phyloP scores from a whole-genome alignment of 2,113 vertebrate genomes.

The Trichomycterus rosablanca region DNA sequence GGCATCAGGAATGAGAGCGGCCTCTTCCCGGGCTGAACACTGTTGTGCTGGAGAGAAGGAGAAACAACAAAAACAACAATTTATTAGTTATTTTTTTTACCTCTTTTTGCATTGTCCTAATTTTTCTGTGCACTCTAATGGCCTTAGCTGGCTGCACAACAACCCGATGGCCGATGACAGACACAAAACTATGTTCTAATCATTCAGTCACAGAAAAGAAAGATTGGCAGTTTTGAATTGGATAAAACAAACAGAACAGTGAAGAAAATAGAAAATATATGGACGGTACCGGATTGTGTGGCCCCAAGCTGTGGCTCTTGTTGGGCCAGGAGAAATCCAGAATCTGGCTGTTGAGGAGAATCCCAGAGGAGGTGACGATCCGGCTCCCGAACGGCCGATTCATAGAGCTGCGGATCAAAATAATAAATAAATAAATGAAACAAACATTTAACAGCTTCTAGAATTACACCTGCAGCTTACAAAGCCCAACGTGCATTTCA shows the following conservation, averaged over 20 bases:
- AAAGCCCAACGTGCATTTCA: too few relatives aligned
- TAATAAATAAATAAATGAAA: constrained; percentile 18
- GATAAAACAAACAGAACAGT: background rate
- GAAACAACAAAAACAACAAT: background rate
- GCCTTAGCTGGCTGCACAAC: too few relatives aligned
- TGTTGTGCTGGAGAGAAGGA: constrained; percentile 72
- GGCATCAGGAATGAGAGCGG: constrained; percentile 90
- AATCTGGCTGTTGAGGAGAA: constrained; percentile 95
- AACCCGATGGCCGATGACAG: too few relatives aligned
- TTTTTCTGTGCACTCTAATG: too few relatives aligned
- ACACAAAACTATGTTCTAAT: too few relatives aligned
- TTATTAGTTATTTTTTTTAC: background rate
- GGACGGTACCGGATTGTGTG: constrained; percentile 69
- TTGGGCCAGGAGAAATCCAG: constrained; percentile 94
- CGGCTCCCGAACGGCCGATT: constrained; percentile 93
- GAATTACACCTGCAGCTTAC: background rate
- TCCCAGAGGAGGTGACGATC: constrained; percentile 86
- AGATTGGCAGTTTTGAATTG: background rate
- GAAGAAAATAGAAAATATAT: background rate
- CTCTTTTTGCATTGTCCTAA: too few relatives aligned
- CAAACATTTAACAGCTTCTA: background rate
- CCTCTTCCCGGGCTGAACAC: constrained; percentile 75
- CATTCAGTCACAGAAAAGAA: too few relatives aligned
- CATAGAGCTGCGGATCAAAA: constrained; percentile 85
- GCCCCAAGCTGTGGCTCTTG: constrained; percentile 67